Conservation (phyloP, 2,888 invertebrate species). For the Lepidocyrtinus sp. region DNA sequence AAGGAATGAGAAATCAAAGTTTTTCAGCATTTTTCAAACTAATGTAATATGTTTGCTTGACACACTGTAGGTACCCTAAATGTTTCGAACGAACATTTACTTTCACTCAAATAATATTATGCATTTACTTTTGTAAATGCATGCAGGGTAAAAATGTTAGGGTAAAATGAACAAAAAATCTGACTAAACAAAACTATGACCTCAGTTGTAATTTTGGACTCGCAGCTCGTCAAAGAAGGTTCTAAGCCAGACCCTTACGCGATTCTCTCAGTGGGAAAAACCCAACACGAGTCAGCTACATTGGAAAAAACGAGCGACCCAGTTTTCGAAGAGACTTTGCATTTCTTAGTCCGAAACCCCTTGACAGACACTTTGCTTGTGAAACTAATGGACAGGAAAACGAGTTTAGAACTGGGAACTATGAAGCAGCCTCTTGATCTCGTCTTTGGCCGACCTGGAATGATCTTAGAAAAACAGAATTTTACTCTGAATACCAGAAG, state of each 20-base stretch:
- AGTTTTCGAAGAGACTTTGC: slow-evolving; percentile 95
- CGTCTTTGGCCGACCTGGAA: slow-evolving; percentile 66
- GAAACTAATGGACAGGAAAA: slow-evolving; percentile 76
- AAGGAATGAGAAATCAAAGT: no score
- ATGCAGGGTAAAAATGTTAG: no score
- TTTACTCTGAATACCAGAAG: slow-evolving; percentile 65
- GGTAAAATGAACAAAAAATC: neutral
- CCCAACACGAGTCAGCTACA: slow-evolving; percentile 61
- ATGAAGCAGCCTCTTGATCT: slow-evolving; percentile 68
- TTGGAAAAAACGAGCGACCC: slow-evolving; percentile 79
- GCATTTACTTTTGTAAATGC: no score
- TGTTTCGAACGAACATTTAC: no score
- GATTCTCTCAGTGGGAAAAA: slow-evolving; percentile 68
- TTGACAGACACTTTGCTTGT: slow-evolving; percentile 89
- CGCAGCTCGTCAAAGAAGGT: slow-evolving; percentile 58
- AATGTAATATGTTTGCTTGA: neutral
- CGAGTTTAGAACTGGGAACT: slow-evolving; percentile 65
- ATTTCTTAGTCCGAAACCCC: slow-evolving; percentile 93
- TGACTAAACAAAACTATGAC: neutral
- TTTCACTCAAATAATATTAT: no score
- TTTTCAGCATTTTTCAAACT: no score
- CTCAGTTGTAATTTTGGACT: neutral
- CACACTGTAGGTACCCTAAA: no score
- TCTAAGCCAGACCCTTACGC: slow-evolving; percentile 69
- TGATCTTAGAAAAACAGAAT: slow-evolving; percentile 69